These are phyloP conservation scores for Sinopyrophorus schimmeli DNA, from an alignment of 2,888 invertebrate genomes.

Conservation along the genomic window DNA sequence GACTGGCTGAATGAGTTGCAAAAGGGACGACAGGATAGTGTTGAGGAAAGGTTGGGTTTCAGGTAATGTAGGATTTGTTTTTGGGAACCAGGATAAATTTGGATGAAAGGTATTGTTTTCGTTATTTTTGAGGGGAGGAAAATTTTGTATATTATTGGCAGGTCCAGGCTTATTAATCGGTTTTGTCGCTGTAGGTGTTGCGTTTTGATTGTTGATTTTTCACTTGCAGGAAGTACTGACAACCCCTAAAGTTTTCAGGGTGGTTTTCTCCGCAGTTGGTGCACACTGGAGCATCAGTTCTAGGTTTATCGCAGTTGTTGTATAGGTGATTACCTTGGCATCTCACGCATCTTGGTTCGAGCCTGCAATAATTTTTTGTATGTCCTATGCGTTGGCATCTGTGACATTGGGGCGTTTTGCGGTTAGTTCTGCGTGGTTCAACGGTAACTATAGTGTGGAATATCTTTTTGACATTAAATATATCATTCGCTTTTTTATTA, in stretches of 20 bases:
- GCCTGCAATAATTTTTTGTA: constrained; percentile 4
- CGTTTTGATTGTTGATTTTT: too few species aligned
- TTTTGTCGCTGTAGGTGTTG: too few species aligned
- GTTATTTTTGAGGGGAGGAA: too few species aligned
- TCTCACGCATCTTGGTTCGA: constrained; percentile 6
- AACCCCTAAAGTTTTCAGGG: constrained; percentile 6
- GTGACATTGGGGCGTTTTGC: constrained; percentile 6
- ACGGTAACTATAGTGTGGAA: constrained; percentile 3
- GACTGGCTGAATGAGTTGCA: not conserved
- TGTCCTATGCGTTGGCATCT: constrained; percentile 4
- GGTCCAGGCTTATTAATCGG: too few species aligned
- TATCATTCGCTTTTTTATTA: constrained; percentile 14
- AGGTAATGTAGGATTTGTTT: not conserved
- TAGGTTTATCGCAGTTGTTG: constrained; percentile 1
- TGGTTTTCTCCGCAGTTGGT: constrained; percentile 8
- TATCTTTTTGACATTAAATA: constrained; percentile 3
- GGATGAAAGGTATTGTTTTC: too few species aligned
- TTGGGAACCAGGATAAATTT: too few species aligned
- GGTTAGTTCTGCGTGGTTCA: constrained; percentile 8
- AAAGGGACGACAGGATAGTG: not conserved
- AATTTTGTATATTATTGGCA: too few species aligned
- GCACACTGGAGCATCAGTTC: not conserved
- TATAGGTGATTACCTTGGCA: constrained; percentile 6
- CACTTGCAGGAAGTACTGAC: constrained; percentile 1
- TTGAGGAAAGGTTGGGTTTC: not conserved